Conservation (phyloP, 2,888 invertebrate genomes). For the Patella depressa region DNA sequence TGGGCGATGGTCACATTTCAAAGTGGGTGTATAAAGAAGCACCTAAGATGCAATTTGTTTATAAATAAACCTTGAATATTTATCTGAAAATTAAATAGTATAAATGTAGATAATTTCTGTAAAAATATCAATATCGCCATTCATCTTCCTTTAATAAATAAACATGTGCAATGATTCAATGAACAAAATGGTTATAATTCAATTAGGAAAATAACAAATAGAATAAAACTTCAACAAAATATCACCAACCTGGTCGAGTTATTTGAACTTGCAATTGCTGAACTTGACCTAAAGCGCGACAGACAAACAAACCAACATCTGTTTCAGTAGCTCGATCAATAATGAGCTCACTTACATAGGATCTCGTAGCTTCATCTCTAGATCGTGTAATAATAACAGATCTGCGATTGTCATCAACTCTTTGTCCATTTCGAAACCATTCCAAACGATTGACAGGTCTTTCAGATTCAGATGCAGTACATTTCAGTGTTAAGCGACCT, state of each 20-base stretch:
- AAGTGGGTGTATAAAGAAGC: no score
- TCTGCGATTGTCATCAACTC: not conserved
- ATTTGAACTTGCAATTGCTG: not conserved
- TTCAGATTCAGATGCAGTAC: slow-evolving; percentile 31
- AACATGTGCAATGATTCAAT: no score
- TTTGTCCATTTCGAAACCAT: slow-evolving; percentile 28
- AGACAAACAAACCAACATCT: slow-evolving; percentile 30
- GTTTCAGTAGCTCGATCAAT: slow-evolving; percentile 13
- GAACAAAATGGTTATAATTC: no score
- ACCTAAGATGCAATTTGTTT: no score
- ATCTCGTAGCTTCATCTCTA: not conserved
- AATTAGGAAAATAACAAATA: no score
- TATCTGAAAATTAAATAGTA: no score
- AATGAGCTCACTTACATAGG: slow-evolving; percentile 31
- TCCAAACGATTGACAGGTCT: slow-evolving; percentile 16
- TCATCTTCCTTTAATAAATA: no score
- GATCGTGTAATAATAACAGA: slow-evolving; percentile 13
- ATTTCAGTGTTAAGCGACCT: slow-evolving; percentile 26
- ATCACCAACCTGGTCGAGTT: not conserved
- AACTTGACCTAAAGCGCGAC: slow-evolving; percentile 15
- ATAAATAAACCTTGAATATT: no score
- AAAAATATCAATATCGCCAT: no score
- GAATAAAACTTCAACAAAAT: not conserved
- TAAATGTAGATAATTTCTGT: no score
- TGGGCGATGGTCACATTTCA: no score